Percentiles rank a stretch among this genome's conserved stretches.
These are phyloP conservation scores for Philopedon plagiatum DNA, from an alignment of 2,888 invertebrate genomes.

Conservation along the genomic window DNA sequence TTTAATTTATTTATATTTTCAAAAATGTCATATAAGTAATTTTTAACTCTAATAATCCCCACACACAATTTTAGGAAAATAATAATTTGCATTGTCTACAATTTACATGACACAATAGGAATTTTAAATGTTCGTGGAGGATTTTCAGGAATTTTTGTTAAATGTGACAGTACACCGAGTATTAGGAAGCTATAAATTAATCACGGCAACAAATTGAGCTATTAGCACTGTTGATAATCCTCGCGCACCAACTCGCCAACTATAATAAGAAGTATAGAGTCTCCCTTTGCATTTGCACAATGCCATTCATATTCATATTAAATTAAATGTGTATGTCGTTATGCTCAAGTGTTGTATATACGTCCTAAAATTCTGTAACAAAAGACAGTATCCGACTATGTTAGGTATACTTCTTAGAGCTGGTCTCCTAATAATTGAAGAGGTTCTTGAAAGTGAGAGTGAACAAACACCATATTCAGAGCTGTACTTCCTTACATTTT, in stretches of 20 bases:
- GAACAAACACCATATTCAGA: background rate
- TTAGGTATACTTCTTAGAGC: background rate
- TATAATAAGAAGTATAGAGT: too few relatives aligned
- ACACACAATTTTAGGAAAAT: too few relatives aligned
- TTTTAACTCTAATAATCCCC: too few relatives aligned
- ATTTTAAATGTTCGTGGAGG: slow-evolving; percentile 9
- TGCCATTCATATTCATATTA: too few relatives aligned
- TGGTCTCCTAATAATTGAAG: background rate
- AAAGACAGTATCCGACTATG: too few relatives aligned
- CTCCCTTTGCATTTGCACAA: too few relatives aligned
- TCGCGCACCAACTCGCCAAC: too few relatives aligned
- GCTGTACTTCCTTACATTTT: background rate
- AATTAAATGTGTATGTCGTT: too few relatives aligned
- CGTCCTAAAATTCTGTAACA: too few relatives aligned
- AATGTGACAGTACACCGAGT: slow-evolving; percentile 40
- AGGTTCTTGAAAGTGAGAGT: slow-evolving; percentile 1
- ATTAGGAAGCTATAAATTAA: slow-evolving; percentile 31
- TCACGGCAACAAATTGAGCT: background rate
- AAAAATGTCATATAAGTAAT: too few relatives aligned
- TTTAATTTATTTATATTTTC: background rate
- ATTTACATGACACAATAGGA: slow-evolving; percentile 5
- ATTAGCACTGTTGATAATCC: background rate
- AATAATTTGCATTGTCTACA: background rate
- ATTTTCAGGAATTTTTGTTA: slow-evolving; percentile 47
- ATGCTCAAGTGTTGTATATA: too few relatives aligned